phyloP scores from a whole-genome alignment of 2,888 invertebrate species.

The Apocheima hispidaria region DNA sequence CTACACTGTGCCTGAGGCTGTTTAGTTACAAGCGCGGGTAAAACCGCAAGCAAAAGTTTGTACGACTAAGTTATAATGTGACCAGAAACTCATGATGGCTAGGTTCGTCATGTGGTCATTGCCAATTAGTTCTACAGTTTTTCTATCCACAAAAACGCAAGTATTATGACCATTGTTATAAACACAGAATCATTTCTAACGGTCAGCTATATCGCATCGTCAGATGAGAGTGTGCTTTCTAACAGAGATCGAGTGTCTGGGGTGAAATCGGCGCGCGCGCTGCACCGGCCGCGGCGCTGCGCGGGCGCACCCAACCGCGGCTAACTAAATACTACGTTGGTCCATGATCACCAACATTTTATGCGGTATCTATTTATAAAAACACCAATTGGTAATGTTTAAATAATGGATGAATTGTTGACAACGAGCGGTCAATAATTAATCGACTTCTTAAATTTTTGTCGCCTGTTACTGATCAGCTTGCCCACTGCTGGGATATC shows the following conservation, averaged over 20 bases:
- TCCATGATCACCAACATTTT: too few relatives aligned
- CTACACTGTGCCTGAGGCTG: too few relatives aligned
- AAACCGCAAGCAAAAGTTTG: too few relatives aligned
- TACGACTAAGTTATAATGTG: not conserved
- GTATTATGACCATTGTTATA: conserved; percentile 42
- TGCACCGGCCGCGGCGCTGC: conserved; percentile 20
- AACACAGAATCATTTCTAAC: conserved; percentile 52
- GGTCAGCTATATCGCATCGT: conserved; percentile 64
- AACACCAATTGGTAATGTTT: not conserved
- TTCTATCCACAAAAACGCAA: conserved; percentile 16
- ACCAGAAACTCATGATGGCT: not conserved
- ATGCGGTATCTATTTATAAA: not conserved
- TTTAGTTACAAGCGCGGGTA: too few relatives aligned
- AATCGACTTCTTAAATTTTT: too few relatives aligned
- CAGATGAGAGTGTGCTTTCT: conserved; percentile 75
- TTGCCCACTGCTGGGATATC: too few relatives aligned
- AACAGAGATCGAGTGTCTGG: conserved; percentile 74
- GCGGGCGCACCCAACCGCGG: conserved; percentile 25
- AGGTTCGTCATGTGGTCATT: not conserved
- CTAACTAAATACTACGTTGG: too few relatives aligned
- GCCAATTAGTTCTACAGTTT: conserved; percentile 4
- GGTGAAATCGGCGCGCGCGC: conserved; percentile 69
- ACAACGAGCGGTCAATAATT: too few relatives aligned
- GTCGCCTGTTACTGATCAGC: too few relatives aligned
- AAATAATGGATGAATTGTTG: too few relatives aligned